Base-by-base conservation (phyloP, 2,888 invertebrate genomes). In the Andrena camellia region DNA sequence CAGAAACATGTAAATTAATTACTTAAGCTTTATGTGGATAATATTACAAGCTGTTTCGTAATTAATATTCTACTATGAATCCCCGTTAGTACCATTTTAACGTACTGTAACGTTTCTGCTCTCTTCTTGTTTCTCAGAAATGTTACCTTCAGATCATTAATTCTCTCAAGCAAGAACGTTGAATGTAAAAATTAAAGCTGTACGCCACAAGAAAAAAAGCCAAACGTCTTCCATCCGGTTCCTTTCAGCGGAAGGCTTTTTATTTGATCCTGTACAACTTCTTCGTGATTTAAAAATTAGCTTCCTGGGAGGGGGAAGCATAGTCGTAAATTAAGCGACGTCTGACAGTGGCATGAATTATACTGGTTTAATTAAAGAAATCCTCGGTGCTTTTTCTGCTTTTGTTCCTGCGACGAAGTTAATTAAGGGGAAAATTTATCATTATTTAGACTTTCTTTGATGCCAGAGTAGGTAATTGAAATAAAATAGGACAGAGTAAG, bases 341-440 rank as follows among this genome's bases (percentile, higher is more conserved):
- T 26, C 42, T 48, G 42, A 20, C 35, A 42, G 26, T 20, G 48
- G 42, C 20, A 66, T 48, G 48, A 66, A 48, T 66, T 66, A 26
- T 66, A 20, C 66, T 48, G 42, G 35, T 66, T 66, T 66, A 66
- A 66, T 66, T 66, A 66, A 66, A 23, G 35, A 59, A 59, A 59
- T 59, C 59, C 59, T 17, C 17, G 7, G 59, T 6, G 17, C 29
- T 31, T 59, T 13, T 59, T 59, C 20, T 54, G 54, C 54, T 54
- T 54, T 54, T 54, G 20, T 23, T 54, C 20, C 54, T 54, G 54
- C 20, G n/a, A 54, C 20, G 54, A 54, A 54, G 54, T 54, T 54
- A 54, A 54, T 54, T 23, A 54, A 54, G 20, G 8, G 2, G 54
- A n/a, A 54, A 54, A 54, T 54, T 54, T 20, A 54, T 54, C n/a